Base-by-base conservation (phyloP, 2,888 invertebrate species). In the Limnephilus auricula region DNA sequence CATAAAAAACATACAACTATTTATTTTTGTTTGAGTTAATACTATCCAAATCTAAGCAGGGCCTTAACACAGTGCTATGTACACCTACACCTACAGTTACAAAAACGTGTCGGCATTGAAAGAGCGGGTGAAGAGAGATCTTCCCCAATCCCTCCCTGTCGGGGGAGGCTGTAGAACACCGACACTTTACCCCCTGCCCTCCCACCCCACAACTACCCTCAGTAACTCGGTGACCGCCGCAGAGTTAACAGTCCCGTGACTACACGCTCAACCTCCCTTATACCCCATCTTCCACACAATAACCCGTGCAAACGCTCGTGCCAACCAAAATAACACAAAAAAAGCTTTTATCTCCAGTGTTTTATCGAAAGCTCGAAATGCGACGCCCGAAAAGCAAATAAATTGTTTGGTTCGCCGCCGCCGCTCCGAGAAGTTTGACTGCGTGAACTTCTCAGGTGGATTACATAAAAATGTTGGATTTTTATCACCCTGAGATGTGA, bases 151-250 rank as follows among this genome's bases (percentile, higher is more conserved):
- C 90, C 34, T 32, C 84, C 45, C 90, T 90, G 90, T 18, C 30
- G 15, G 89, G 79, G 91, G 91, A 91, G 91, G 90, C 91, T 91
- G 91, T 83, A 82, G 40, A 83, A 40, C 65, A 87, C 79, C 90
- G 89, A 79, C 89, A 25, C 65, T 65, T 45, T 80, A 50, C 91
- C 91, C 91, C 91, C 78, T 50, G 78, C 85, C 79, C 25, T 65
- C 65, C 65, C 89, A 6, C 65, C 25, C 86, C 84, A 86, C 90
- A 86, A 82, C 78, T 34, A 50, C 85, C 79, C 87, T 80, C 91
- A 91, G 91, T 91, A 90, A 79, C 86, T 50, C 86, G 86, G 86
- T 50, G 30, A 50, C 86, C 50, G 86, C 86, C 86, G 86, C 45
- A 50, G 65, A 45, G 65, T 31, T 31, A 30, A 31, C 50, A 86